Percentiles rank a stretch among this genome's conserved stretches.
These are phyloP conservation scores for Heliconius cydno DNA, from an alignment of 2,888 invertebrate species.

Conservation along the genomic window DNA sequence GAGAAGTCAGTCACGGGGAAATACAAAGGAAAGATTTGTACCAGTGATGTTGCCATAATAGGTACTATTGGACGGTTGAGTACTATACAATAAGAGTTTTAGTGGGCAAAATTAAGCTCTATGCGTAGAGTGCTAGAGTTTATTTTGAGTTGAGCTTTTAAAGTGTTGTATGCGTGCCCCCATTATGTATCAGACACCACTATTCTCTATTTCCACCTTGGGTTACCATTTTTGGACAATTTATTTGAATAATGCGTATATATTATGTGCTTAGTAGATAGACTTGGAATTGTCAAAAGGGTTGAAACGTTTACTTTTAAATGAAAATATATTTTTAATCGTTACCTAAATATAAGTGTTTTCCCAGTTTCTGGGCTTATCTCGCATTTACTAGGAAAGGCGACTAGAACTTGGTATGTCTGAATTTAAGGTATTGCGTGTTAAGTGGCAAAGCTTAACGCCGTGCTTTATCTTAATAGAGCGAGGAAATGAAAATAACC, in stretches of 20 bases:
- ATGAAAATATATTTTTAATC: not conserved
- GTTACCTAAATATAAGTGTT: too few species aligned
- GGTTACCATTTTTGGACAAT: slow-evolving; percentile 28
- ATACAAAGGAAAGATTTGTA: slow-evolving; percentile 49
- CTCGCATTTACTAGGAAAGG: too few species aligned
- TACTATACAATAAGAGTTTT: slow-evolving; percentile 30
- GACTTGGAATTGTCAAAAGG: not conserved
- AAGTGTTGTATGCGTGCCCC: slow-evolving; percentile 31
- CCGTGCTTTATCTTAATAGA: too few species aligned
- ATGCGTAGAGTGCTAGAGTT: not conserved
- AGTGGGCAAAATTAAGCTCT: slow-evolving; percentile 20
- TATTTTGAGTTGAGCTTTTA: slow-evolving; percentile 8
- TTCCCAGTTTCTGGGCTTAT: too few species aligned
- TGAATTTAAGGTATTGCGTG: too few species aligned
- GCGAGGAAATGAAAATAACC: too few species aligned
- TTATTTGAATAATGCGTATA: slow-evolving; percentile 6
- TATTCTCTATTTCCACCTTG: slow-evolving; percentile 37
- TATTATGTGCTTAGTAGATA: not conserved
- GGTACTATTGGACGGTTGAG: slow-evolving; percentile 40
- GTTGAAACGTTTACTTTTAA: not conserved
- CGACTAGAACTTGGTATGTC: too few species aligned
- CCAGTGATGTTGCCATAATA: slow-evolving; percentile 46
- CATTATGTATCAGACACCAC: slow-evolving; percentile 35
- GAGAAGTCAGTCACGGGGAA: slow-evolving; percentile 47
- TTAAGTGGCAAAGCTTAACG: too few species aligned